Evolutionary conservation across 2,888 invertebrate genomes (phyloP), one percentile per base, ranked within the genome.

Genomic region (Neria commutata): DNA sequence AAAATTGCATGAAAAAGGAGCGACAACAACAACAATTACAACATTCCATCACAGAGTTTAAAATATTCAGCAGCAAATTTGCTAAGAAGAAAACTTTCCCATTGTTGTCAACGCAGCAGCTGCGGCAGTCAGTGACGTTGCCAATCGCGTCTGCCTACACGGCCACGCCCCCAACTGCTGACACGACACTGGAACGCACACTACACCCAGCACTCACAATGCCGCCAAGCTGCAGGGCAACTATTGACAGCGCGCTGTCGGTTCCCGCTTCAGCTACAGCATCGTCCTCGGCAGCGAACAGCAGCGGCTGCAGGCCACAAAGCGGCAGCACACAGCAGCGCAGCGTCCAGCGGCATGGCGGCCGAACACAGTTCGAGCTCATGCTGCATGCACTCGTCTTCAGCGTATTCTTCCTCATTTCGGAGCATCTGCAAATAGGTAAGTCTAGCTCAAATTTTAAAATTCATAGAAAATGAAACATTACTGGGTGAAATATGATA

Each of bases 401-500:
- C 40, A 63, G 66, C 54, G 58, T 64, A 56, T 49, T 65, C 26
- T 61, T 66, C 42, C 54, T 66, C 45, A 61, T 64, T 64, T 62
- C 61, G 25, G 56, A 60, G 61, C 60, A 64, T 59, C 60, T 58
- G 45, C 68, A 63, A 61, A 64, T 54, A 58, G 68, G 68, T 68
- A 63, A 67, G 67, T 65, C 55, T 52, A n/a, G 23, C 24, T 52
- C 10, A 37, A 17, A 23, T 11, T 53, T 14, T 34, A 26, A 46
- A 21, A n/a, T n/a, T n/a, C n/a, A n/a, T n/a, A n/a, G n/a, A n/a
- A n/a, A n/a, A n/a, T n/a, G n/a, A n/a, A n/a, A n/a, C n/a, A n/a
- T n/a, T n/a, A n/a, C n/a, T n/a, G n/a, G n/a, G n/a, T n/a, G n/a
- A n/a, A n/a, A n/a, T n/a, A n/a, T n/a, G n/a, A n/a, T n/a, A n/a